Conservation (phyloP, 2,888 invertebrate species). For the Schrankia costaestrigalis region DNA sequence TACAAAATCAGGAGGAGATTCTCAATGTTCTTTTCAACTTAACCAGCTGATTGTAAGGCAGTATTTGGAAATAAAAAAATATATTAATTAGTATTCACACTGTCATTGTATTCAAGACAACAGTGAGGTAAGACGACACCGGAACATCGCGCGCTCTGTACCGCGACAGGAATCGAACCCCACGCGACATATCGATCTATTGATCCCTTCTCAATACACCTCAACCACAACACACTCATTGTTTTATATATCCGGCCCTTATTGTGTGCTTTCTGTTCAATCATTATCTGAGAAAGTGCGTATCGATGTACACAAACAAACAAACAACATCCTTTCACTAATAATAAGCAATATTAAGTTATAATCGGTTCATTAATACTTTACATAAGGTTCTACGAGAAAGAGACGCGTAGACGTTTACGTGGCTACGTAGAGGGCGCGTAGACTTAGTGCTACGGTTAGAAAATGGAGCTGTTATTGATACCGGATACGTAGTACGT, state of each 20-base stretch:
- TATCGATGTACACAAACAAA: conserved; percentile 19
- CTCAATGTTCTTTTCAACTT: too few species aligned
- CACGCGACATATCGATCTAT: conserved; percentile 28
- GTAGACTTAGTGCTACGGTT: conserved; percentile 31
- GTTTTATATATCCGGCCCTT: conserved; percentile 23
- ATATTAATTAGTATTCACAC: too few species aligned
- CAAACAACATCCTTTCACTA: conserved; percentile 11
- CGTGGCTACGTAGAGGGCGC: conserved; percentile 27
- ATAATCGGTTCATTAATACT: too few species aligned
- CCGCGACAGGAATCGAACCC: conserved; percentile 30
- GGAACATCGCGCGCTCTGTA: conserved; percentile 41
- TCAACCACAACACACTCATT: conserved; percentile 10
- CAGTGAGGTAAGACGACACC: conserved; percentile 35
- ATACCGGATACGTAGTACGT: too few species aligned
- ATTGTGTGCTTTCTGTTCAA: conserved; percentile 22
- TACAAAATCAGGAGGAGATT: too few species aligned
- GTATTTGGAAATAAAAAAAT: too few species aligned
- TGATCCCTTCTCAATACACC: conserved; percentile 9
- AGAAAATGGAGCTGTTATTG: too few species aligned
- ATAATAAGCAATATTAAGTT: too few species aligned
- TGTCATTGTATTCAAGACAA: too few species aligned
- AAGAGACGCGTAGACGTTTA: not conserved
- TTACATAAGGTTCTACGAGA: too few species aligned
- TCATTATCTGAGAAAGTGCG: conserved; percentile 21
- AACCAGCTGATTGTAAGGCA: too few species aligned